Evolutionary conservation across 2,888 invertebrate genomes (phyloP), one percentile per base, ranked within the genome.

Genomic region (Sthenelais limicola): DNA sequence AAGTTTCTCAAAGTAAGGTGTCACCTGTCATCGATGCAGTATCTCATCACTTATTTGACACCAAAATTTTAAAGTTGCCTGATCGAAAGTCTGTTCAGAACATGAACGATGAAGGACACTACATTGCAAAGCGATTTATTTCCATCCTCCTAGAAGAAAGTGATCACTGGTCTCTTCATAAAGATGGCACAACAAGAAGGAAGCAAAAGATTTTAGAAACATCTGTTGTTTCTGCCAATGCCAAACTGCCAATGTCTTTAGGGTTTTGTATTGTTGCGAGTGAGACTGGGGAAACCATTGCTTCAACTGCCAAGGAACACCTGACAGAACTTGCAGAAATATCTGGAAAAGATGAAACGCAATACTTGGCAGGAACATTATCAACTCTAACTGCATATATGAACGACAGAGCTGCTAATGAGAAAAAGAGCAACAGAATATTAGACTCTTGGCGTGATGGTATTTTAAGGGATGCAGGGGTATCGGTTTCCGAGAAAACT

Each of bases 101-200:
- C 9, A 66, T 66, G 7, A 43, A 43, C 21, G 66, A 66, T 43
- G 66, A 66, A 43, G 66, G 66, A 66, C 66, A 66, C 21, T 66
- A 38, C 26, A 26, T 66, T n/a, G 28, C 28, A 18, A 66, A 35
- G 43, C n/a, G 66, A 18, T 66, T 32, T 18, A 35, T 66, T 15
- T n/a, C 66, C 30, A 2, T 43, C 9, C 18, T 24, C 15, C 38
- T 66, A 5, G 38, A 35, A 26, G 66, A 21, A 3, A 12, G 28
- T 24, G 66, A 66, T 3, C 18, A 18, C 4, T 66, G 66, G 66
- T 35, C 15, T 26, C 43, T 66, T 5, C n/a, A 66, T 7, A 43
- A 24, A 43, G 66, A 66, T 66, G 66, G 38, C 28, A 66, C 66
- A 26, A 1, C n/a, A 1, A 30, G 66, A 18, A 66, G 33, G 66